Evolutionary conservation across 2,888 invertebrate genomes (phyloP).

Genomic region (Rhamphomyia laevipes): DNA sequence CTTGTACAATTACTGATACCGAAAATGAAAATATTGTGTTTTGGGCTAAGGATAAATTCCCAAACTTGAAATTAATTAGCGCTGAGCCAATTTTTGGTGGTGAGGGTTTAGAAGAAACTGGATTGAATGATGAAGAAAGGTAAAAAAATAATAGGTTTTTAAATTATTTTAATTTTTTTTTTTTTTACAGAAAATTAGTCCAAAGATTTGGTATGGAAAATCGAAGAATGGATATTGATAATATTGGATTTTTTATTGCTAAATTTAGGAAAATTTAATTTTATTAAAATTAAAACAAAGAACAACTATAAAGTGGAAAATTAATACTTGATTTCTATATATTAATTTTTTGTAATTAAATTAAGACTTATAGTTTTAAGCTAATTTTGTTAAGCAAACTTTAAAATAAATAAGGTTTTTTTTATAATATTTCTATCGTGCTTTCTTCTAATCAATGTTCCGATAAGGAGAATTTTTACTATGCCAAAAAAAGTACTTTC

Average conservation of each 20-base stretch:
- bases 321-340: background rate
- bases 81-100: constrained; percentile 50
- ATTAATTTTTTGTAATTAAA: no score
- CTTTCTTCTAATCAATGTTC: no score
- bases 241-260: constrained; percentile 81
- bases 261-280: constrained; percentile 49
- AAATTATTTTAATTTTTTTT: no score
- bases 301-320: no score
- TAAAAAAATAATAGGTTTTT: no score
- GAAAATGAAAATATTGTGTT: constrained; percentile 76
- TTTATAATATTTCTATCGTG: no score
- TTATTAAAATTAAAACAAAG: constrained; percentile 14
- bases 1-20: constrained; percentile 67
- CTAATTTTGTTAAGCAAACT: no score
- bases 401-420: no score
- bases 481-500: no score
- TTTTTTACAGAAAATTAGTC: constrained; percentile 40
- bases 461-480: no score
- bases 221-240: constrained; percentile 46
- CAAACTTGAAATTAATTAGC: constrained; percentile 46
- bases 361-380: no score
- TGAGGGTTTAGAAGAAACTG: constrained; percentile 44
- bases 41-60: constrained; percentile 61
- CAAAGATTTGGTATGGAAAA: constrained; percentile 59
- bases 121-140: constrained; percentile 40